Evolutionary conservation across 2,888 invertebrate species (phyloP).

Genomic region (Acronicta aceris): DNA sequence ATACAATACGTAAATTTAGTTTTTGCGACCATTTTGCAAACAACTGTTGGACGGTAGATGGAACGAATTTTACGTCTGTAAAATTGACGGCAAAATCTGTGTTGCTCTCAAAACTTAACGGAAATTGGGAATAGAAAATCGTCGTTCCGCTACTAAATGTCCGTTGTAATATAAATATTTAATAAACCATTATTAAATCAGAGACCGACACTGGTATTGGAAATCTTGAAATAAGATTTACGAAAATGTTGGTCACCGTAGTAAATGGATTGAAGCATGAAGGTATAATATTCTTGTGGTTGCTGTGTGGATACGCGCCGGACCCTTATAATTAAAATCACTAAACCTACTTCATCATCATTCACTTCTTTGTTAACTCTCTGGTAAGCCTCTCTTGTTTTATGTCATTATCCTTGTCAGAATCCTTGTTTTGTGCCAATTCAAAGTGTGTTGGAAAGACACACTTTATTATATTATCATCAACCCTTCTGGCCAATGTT

Average conservation of each 20-base stretch:
- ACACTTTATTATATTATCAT: no score
- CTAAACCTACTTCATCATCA: no score
- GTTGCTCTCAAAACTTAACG: conserved; percentile 13
- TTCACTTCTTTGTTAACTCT: no score
- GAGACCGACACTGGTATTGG: no score
- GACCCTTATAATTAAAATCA: no score
- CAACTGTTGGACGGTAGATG: conserved; percentile 26
- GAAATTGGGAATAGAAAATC: conserved; percentile 11
- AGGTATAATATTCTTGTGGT: not conserved
- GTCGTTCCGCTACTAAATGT: conserved; percentile 21
- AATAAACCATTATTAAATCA: not conserved
- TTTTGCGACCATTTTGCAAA: conserved; percentile 45
- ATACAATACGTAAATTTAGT: conserved; percentile 38
- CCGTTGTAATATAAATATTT: conserved; percentile 1
- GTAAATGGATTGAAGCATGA: not conserved
- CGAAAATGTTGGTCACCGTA: not conserved
- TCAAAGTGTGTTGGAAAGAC: no score
- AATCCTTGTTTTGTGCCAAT: no score
- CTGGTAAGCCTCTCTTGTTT: no score
- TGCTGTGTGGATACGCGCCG: no score
- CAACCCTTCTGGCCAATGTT: no score
- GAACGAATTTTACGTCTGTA: conserved; percentile 38
- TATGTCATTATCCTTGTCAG: no score
- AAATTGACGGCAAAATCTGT: conserved; percentile 27
- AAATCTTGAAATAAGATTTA: not conserved